Evolutionary conservation across 2,113 vertebrate genomes (phyloP), one percentile per base, ranked within the genome.

Genomic region (Pionites leucogaster): DNA sequence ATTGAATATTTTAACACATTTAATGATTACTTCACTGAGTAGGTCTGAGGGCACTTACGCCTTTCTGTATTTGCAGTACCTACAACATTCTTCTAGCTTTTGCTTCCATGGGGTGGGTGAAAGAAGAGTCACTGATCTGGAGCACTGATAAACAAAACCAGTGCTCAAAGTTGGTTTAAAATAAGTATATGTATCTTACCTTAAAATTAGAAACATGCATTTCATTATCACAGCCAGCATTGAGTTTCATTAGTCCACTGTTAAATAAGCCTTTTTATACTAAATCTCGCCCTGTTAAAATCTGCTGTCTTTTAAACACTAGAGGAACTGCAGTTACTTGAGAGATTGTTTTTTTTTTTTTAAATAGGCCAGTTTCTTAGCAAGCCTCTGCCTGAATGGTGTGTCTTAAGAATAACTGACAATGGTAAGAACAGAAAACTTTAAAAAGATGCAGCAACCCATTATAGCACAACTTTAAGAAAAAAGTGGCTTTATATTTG

Each of bases 31-130:
- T 63, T 76, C 42, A 41, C 28, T 18, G 42, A 65, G 29, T 69
- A 31, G 35, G 77, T 80, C 67, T 44, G 50, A 60, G 41, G 59
- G 29, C 41, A 18, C 13, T 13, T 44, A 33, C 60, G 5, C 11
- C 14, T 57, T 80, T 64, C n/a, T 70, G 9, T 49, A 11, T 35
- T 63, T 81, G n/a, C 0, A 0, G 39, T n/a, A 49, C 17, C 19
- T 74, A 16, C 11, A 67, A 31, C 7, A 4, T 70, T 91, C 49
- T 82, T 83, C 52, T 47, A 27, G 7, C 59, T 92, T 74, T 72
- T 37, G 8, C 8, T 72, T 55, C 68, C 3, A 2, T 27, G 17
- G 19, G 17, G 7, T 44, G 10, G 7, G 6, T 72, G n/a, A 75
- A 82, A 70, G 57, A 55, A 44, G 31, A 42, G 25, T 53, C 28